A percentile compares a stretch with the other conserved stretches of the same genome.
These are phyloP conservation scores for Octomys mimax DNA, from an alignment of 2,797 vertebrate genomes.

Conservation along the genomic window DNA sequence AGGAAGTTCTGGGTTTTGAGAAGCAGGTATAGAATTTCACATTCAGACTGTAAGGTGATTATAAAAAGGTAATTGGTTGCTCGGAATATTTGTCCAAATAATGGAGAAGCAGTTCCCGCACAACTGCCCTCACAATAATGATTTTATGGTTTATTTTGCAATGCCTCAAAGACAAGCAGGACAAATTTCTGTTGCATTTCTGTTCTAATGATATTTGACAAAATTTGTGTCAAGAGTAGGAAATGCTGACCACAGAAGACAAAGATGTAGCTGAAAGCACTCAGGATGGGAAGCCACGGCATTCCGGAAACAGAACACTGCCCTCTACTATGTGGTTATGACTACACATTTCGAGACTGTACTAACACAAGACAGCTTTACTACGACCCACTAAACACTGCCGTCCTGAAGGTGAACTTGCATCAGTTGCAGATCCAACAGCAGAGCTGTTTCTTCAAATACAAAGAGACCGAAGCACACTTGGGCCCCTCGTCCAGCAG, in stretches of 20 bases:
- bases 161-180: not conserved
- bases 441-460: not conserved
- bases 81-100: constrained; percentile 1
- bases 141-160: not conserved
- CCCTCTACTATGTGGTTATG: not conserved
- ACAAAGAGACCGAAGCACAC: not conserved
- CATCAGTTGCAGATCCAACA: not conserved
- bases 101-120: not conserved
- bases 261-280: not conserved
- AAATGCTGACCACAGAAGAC: not conserved
- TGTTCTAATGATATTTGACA: not conserved
- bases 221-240: not conserved
- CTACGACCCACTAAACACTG: not conserved
- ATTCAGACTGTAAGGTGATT: not conserved
- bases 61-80: not conserved
- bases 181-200: constrained; percentile 4
- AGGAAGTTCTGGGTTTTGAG: not conserved
- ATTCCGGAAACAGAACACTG: not conserved
- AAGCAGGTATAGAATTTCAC: not conserved
- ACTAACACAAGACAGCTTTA: not conserved
- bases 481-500: not conserved
- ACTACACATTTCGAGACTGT: not conserved
- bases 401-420: not conserved
- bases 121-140: not conserved
- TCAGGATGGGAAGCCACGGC: not conserved